Conservation (phyloP, 2,797 vertebrate genomes). For the Enteromius treurensis region DNA sequence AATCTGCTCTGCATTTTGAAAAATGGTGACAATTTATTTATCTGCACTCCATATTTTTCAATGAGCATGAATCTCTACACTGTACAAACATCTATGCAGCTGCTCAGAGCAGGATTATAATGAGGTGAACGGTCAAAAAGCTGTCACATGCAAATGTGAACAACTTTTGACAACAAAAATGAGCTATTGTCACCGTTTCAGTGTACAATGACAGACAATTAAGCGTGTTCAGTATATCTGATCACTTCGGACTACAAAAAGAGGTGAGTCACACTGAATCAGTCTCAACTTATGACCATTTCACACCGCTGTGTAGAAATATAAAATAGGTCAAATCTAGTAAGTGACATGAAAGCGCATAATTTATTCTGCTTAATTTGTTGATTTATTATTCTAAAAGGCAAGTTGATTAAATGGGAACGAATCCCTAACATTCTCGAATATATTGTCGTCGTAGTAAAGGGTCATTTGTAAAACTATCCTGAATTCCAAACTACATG, state of each 20-base stretch:
- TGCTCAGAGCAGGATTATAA: not conserved
- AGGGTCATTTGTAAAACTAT: not conserved
- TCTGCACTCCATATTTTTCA: not conserved
- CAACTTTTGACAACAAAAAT: not conserved
- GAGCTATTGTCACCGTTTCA: not conserved
- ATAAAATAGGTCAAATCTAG: not conserved
- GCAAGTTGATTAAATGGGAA: not conserved
- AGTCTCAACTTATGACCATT: not conserved
- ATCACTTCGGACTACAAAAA: not conserved
- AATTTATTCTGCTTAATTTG: not conserved
- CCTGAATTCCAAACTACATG: not conserved
- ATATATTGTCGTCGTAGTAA: not conserved
- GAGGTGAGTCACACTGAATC: not conserved
- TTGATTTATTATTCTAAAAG: not conserved
- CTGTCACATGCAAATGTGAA: not conserved
- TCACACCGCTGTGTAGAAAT: not conserved
- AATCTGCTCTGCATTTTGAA: constrained; percentile 13
- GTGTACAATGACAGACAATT: not conserved
- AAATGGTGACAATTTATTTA: not conserved
- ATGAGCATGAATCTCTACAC: not conserved
- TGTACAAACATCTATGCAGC: not conserved
- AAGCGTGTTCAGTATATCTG: too few species aligned
- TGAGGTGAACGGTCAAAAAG: constrained; percentile 19
- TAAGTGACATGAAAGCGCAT: not conserved
- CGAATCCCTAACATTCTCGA: not conserved